A percentile compares a stretch with the other conserved stretches of the same genome.
These are phyloP conservation scores for Conus ventricosus DNA, from an alignment of 1,140 invertebrate species.

Conservation along the genomic window DNA sequence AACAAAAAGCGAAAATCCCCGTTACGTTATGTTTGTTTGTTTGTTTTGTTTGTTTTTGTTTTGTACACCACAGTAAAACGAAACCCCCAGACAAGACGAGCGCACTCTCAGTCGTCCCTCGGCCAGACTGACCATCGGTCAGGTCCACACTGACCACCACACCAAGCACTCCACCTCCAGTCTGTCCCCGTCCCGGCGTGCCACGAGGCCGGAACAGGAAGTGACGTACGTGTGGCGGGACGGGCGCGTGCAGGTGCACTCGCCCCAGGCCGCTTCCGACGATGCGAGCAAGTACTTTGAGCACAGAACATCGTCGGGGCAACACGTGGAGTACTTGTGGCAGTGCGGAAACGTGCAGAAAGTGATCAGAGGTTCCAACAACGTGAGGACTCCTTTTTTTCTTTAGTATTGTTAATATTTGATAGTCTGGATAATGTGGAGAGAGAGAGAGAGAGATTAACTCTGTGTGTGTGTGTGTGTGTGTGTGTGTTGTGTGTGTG, in stretches of 20 bases:
- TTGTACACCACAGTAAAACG: not conserved
- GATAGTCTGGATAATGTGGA: no score
- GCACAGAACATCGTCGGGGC: not conserved
- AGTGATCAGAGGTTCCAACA: slow-evolving; percentile 24
- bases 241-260: slow-evolving; percentile 32
- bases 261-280: not conserved
- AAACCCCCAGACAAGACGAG: not conserved
- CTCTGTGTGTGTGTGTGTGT: no score
- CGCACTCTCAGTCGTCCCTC: not conserved
- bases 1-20: no score
- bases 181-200: slow-evolving; percentile 14
- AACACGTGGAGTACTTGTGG: slow-evolving; percentile 36
- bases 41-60: no score
- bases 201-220: not conserved
- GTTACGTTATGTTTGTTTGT: no score
- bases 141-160: not conserved
- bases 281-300: not conserved
- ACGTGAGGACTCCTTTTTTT: not conserved
- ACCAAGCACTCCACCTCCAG: not conserved
- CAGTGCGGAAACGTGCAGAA: slow-evolving; percentile 20
- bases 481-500: no score
- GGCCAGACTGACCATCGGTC: not conserved
- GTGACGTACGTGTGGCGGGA: slow-evolving; percentile 37
- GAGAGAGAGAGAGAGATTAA: no score
- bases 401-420: no score